phyloP scores from a whole-genome alignment of 53 echinoderm and acorn worm species.

The Mesocentrotus franciscanus region DNA sequence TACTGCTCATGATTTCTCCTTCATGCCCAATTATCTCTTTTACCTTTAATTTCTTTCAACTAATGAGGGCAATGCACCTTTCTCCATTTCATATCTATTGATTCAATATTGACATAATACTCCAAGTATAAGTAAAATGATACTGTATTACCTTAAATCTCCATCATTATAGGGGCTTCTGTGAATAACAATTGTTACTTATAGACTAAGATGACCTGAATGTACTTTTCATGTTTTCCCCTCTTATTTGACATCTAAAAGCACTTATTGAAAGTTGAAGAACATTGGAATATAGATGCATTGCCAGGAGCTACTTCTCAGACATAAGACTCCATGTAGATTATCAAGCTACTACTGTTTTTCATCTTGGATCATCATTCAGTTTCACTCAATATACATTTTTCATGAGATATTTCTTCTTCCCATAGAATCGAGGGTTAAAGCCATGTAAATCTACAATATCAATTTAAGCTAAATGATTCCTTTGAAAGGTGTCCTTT shows the following conservation, averaged over 20 bases:
- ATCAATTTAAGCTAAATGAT: too few species aligned
- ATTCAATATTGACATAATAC: slow-evolving; percentile 1
- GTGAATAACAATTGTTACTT: slow-evolving; percentile 2
- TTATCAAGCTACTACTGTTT: background rate
- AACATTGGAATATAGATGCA: background rate
- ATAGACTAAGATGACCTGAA: background rate
- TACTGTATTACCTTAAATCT: background rate
- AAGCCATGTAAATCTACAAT: too few species aligned
- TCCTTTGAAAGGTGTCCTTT: too few species aligned
- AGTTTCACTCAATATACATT: too few species aligned
- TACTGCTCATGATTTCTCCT: background rate
- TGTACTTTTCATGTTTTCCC: slow-evolving; percentile 22
- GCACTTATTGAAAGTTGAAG: background rate
- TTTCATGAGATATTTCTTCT: too few species aligned
- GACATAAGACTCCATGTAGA: background rate
- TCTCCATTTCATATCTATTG: background rate
- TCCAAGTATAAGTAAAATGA: background rate
- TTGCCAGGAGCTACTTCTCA: background rate
- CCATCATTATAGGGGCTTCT: background rate
- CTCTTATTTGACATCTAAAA: background rate
- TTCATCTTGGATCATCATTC: background rate
- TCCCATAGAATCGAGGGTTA: too few species aligned
- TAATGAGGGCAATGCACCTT: slow-evolving; percentile 36
- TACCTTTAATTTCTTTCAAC: background rate
- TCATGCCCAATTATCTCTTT: background rate